Conservation (phyloP, 2,113 vertebrate species). For the Sisor rabdophorus region DNA sequence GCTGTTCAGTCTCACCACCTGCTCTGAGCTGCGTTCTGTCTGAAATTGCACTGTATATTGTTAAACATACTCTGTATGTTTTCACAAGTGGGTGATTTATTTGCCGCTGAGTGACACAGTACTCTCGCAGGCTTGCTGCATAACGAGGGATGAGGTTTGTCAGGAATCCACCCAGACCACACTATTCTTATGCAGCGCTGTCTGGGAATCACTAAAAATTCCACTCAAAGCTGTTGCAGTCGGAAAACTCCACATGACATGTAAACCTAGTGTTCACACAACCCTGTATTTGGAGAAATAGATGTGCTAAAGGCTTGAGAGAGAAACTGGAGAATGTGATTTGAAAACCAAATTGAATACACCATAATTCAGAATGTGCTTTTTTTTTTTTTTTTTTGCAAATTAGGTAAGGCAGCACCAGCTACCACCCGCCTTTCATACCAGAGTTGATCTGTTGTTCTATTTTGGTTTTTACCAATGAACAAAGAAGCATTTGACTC, state of each 20-base stretch:
- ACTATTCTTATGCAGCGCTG: background rate
- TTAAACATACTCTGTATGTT: background rate
- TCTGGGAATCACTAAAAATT: background rate
- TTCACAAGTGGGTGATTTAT: conserved; percentile 3
- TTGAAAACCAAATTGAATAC: conserved; percentile 16
- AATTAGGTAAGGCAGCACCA: conserved; percentile 25
- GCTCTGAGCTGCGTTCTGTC: background rate
- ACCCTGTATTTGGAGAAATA: background rate
- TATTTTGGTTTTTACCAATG: conserved; percentile 52
- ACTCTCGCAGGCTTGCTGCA: background rate
- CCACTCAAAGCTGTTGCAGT: conserved; percentile 13
- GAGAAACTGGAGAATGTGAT: conserved; percentile 19
- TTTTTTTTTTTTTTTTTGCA: no score
- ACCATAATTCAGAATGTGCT: conserved; percentile 31
- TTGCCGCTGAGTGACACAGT: conserved; percentile 11
- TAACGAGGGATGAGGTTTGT: background rate
- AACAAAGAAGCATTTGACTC: conserved; percentile 45
- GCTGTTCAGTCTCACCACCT: background rate
- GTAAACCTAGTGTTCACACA: conserved; percentile 7
- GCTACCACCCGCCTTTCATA: conserved; percentile 31
- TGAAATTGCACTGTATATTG: background rate
- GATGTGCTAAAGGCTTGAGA: background rate
- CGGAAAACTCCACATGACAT: conserved; percentile 19
- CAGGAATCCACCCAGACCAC: background rate
- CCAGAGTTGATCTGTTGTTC: conserved; percentile 45